Evolutionary conservation across 2,113 vertebrate genomes (phyloP), one percentile per base, ranked within the genome.

Genomic region (Rynchops niger): DNA sequence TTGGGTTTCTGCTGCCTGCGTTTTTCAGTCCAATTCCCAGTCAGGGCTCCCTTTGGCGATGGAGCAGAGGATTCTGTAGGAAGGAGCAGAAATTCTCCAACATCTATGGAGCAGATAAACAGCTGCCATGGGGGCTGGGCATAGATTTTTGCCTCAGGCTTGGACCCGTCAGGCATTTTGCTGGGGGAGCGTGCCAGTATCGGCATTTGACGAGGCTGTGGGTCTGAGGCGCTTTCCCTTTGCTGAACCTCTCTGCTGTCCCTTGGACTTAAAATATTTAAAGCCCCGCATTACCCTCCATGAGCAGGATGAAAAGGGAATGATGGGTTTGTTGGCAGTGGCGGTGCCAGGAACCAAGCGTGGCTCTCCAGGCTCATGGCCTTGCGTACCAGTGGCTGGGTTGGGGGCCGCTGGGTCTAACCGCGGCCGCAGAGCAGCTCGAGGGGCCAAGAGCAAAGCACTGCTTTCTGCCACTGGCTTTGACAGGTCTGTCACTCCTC

Each of bases 111-210:
- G 66, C 30, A 45, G 83, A 87, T 67, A 76, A 93, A 94, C 95
- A 96, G 93, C 95, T 96, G 93, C 82, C 34, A 1, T 36, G 90
- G 92, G 91, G 78, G 84, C 74, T 95, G 84, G 95, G 87, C 78
- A 65, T 23, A 43, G 52, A 67, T 61, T 82, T 61, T 94, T 70
- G 96, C 96, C 92, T 97, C 69, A 56, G 96, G 96, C 96, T 90
- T 1, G 62, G 74, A 87, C 82, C 87, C 49, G 0, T 72, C 78
- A 80, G 65, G 50, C 49, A 1, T 63, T 82, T 79, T 69, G 78
- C 84, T 82, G 92, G 90, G 72, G 62, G 74, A 38, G 18, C 0
- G 12, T 84, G 87, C 84, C 95, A 91, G 73, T 29, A 52, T 82
- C 74, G 19, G 2, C 59, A 6, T 78, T 52, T 91, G 91, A 94